Conservation (phyloP, 2,797 vertebrate species). For the Trichosurus vulpecula region DNA sequence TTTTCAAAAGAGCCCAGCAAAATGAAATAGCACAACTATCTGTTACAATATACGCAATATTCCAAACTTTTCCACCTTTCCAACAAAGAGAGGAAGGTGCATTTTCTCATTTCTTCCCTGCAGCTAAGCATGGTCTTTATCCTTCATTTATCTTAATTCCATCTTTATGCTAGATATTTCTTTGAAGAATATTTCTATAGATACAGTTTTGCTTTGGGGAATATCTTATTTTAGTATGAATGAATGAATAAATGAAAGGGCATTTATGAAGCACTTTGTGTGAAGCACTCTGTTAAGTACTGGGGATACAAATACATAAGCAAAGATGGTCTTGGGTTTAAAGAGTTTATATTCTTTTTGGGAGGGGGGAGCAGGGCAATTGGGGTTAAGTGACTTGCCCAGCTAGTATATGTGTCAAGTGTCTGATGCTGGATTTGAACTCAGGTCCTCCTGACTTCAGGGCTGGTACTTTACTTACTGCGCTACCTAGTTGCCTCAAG, state of each 20-base stretch:
- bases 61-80: not conserved
- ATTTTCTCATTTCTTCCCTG: not conserved
- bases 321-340: not conserved
- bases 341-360: not conserved
- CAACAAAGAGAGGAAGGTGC: not conserved
- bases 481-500: too few species aligned
- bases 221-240: too few species aligned
- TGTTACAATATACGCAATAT: not conserved
- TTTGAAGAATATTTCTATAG: not conserved
- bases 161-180: not conserved
- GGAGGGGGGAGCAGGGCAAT: too few species aligned
- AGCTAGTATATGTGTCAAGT: too few species aligned
- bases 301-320: not conserved
- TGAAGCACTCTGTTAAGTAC: not conserved
- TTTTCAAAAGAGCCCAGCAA: not conserved
- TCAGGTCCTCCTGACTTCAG: too few species aligned
- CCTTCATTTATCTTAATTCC: not conserved
- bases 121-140: not conserved
- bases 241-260: not conserved
- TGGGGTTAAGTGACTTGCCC: too few species aligned
- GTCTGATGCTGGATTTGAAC: too few species aligned
- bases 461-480: too few species aligned
- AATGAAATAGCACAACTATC: not conserved
- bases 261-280: not conserved
- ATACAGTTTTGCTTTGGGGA: not conserved